Percentiles rank a stretch among this genome's conserved stretches.
Evolutionary conservation across 1,140 invertebrate species (phyloP).

Genomic region (Zaprionus gabonicus): DNA sequence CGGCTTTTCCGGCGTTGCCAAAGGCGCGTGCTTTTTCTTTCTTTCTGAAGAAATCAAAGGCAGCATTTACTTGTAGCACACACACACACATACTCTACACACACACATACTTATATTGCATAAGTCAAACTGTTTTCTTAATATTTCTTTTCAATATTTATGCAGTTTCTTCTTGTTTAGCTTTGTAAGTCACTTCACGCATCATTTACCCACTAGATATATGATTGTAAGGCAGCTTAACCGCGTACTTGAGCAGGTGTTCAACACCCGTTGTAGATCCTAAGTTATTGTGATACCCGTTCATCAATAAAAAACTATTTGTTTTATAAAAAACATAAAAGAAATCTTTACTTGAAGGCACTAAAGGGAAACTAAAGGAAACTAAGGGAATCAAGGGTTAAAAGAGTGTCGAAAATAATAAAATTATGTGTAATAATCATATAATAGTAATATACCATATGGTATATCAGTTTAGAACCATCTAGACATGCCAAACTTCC

Average conservation of each 20-base stretch:
- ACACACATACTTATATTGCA: conserved; percentile 35
- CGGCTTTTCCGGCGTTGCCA: conserved; percentile 61
- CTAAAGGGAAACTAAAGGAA: background rate
- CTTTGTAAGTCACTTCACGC: conserved; percentile 43
- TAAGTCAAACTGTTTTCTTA: conserved; percentile 51
- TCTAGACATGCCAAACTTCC: background rate
- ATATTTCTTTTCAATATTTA: conserved; percentile 72
- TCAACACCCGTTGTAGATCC: conserved; percentile 57
- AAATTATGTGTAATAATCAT: too few species aligned
- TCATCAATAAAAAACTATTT: conserved; percentile 21
- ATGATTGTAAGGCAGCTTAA: conserved; percentile 10
- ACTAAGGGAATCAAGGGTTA: too few species aligned
- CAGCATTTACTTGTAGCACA: conserved; percentile 64
- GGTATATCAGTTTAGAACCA: background rate
- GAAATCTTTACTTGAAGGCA: background rate
- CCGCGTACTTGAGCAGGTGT: conserved; percentile 33
- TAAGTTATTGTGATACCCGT: conserved; percentile 77
- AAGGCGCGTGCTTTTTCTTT: conserved; percentile 69
- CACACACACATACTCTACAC: conserved; percentile 33
- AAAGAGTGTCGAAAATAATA: too few species aligned
- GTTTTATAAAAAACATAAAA: conserved; percentile 16
- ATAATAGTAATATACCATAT: background rate
- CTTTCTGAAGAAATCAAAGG: conserved; percentile 61
- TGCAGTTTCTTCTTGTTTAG: conserved; percentile 53
- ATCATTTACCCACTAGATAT: conserved; percentile 55